These are phyloP conservation scores for Pipistrellus pygmaeus DNA, from an alignment of 2,797 vertebrate species.

Conservation along the genomic window DNA sequence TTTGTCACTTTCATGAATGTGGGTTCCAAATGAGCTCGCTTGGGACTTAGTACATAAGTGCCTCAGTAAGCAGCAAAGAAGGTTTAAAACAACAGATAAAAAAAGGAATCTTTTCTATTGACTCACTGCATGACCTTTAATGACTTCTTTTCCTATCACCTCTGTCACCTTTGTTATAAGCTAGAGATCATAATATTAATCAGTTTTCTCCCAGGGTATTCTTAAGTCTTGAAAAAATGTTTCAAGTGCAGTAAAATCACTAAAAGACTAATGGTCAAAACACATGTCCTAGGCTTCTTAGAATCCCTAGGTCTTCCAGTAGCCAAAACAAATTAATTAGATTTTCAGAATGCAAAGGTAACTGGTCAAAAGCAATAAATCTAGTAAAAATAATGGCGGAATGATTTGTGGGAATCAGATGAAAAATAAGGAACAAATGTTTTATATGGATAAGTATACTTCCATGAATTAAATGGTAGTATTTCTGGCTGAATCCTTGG, in stretches of 20 bases:
- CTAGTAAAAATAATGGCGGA: neutral
- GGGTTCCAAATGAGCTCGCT: neutral
- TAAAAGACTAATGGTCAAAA: neutral
- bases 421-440: neutral
- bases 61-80: constrained; percentile 30
- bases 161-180: constrained; percentile 20
- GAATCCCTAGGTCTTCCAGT: neutral
- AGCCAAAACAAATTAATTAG: neutral
- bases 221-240: constrained; percentile 31
- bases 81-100: neutral
- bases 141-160: neutral
- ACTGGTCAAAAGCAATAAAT: neutral
- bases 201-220: neutral
- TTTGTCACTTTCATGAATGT: constrained; percentile 54
- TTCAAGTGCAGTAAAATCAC: neutral
- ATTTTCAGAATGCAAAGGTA: constrained; percentile 9
- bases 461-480: constrained; percentile 36
- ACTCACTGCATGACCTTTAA: neutral
- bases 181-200: constrained; percentile 51
- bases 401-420: neutral
- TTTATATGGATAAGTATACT: constrained; percentile 42
- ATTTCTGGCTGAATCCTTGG: constrained; percentile 23
- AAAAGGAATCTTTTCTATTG: neutral
- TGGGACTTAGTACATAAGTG: neutral
- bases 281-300: neutral